phyloP scores from a whole-genome alignment of 2,113 vertebrate species.

The Perca schrenkii region DNA sequence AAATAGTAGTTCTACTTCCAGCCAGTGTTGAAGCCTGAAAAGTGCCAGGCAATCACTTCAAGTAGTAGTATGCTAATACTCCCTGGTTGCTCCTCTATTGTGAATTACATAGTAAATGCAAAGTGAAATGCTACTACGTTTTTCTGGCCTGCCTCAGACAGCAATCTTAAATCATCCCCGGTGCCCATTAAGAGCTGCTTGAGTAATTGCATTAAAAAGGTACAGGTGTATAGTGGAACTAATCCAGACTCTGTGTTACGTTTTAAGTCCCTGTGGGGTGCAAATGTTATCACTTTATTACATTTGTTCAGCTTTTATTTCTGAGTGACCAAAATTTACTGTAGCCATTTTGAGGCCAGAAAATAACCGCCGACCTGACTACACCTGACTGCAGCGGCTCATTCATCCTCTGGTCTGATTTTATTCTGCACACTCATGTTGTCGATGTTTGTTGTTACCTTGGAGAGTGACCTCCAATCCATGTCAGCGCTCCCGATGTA shows the following conservation, averaged over 20 bases:
- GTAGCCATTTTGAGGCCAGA: neutral
- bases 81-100: slow-evolving; percentile 26
- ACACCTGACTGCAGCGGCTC: slow-evolving; percentile 2
- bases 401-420: neutral
- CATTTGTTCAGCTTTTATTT: slow-evolving; percentile 16
- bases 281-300: slow-evolving; percentile 48
- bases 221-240: slow-evolving; percentile 14
- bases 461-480: slow-evolving; percentile 91
- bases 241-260: slow-evolving; percentile 17
- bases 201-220: slow-evolving; percentile 15
- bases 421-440: neutral
- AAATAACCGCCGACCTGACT: neutral
- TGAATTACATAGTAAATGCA: slow-evolving; percentile 60
- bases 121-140: slow-evolving; percentile 46
- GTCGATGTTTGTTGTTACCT: slow-evolving; percentile 82
- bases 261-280: slow-evolving; percentile 2
- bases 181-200: slow-evolving; percentile 4
- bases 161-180: slow-evolving; percentile 40
- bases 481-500: slow-evolving; percentile 93
- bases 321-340: neutral
- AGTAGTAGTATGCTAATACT: slow-evolving; percentile 39
- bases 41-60: slow-evolving; percentile 59
- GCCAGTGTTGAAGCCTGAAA: slow-evolving; percentile 33
- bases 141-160: slow-evolving; percentile 29
- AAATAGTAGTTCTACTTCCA: slow-evolving; percentile 36